phyloP scores from a whole-genome alignment of 2,888 invertebrate genomes.

The Cylloceria caligata region DNA sequence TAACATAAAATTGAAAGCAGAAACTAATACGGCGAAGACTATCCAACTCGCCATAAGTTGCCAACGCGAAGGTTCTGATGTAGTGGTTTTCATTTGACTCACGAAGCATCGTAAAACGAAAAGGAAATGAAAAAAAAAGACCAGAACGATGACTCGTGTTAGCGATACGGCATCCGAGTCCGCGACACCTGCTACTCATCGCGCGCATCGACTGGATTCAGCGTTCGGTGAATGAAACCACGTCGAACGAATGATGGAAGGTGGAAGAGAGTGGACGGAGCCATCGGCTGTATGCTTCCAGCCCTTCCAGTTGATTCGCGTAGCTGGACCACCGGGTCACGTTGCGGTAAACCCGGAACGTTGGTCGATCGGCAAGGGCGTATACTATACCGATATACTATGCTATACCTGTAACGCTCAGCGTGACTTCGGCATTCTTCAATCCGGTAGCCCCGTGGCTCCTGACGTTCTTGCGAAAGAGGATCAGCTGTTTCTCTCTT shows the following conservation, averaged over 20 bases:
- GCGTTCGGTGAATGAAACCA: constrained; percentile 55
- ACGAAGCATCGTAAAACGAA: background rate
- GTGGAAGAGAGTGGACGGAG: constrained; percentile 29
- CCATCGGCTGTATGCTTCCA: constrained; percentile 15
- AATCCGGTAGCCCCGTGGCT: constrained; percentile 53
- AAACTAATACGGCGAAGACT: too few species aligned
- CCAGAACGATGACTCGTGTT: constrained; percentile 15
- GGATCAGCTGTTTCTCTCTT: constrained; percentile 13
- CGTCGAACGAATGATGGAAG: constrained; percentile 50
- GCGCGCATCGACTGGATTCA: constrained; percentile 10
- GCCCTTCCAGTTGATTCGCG: constrained; percentile 28
- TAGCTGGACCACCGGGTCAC: constrained; percentile 60
- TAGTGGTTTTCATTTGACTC: background rate
- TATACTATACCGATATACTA: constrained; percentile 15
- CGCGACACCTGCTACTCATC: constrained; percentile 51
- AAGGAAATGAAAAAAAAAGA: background rate
- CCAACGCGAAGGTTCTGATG: background rate
- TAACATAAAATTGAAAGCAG: background rate
- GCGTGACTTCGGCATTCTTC: constrained; percentile 60
- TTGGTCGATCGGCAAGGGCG: constrained; percentile 43
- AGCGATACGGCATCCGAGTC: constrained; percentile 5
- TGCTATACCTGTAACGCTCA: constrained; percentile 35
- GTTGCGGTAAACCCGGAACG: constrained; percentile 61
- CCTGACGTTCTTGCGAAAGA: constrained; percentile 39
- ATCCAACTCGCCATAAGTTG: too few species aligned